Evolutionary conservation across 2,888 invertebrate genomes (phyloP), one percentile per base, ranked within the genome.

Genomic region (Apotomis betuletana): DNA sequence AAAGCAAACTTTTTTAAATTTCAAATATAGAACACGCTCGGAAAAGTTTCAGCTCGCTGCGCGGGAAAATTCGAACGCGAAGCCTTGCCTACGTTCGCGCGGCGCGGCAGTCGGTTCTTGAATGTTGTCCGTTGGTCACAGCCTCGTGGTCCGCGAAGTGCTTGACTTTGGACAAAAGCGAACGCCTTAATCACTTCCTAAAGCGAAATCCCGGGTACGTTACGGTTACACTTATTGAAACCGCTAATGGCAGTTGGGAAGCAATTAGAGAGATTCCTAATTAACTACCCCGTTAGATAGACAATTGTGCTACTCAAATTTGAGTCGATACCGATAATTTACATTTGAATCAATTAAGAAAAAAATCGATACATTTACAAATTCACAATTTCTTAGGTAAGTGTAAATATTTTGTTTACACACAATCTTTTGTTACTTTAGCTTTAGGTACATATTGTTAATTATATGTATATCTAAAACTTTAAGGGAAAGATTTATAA

Each of bases 101-200:
- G 77, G 78, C 80, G 75, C 86, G 85, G 76, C 81, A 86, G 82
- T 83, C 79, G 79, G 78, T 77, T 75, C 80, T 81, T 78, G 83
- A 91, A 85, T 91, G 90, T 74, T 82, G 77, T 79, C 70, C 70
- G 74, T 41, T 41, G 5, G 41, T 5, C 0, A 0, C 86, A 88
- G 87, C 85, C 86, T 89, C 89, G 80, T 87, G 87, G 87, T 82
- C 87, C 88, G 87, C 84, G 83, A 85, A 87, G 85, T 83, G 79
- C 77, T 85, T 82, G 77, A 74, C 76, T 77, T 77, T 75, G 76
- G 76, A 77, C 80, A 79, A 82, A 81, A 79, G 79, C 81, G 77
- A 77, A 81, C 80, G 81, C 80, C 79, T 78, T 84, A 86, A 88
- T 86, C 82, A 83, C 83, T 85, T 84, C 84, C 83, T 83, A 86